A percentile compares a stretch with the other conserved stretches of the same genome.
These are phyloP conservation scores for Catharus bicknelli DNA, from an alignment of 2,113 vertebrate genomes.

Conservation along the genomic window DNA sequence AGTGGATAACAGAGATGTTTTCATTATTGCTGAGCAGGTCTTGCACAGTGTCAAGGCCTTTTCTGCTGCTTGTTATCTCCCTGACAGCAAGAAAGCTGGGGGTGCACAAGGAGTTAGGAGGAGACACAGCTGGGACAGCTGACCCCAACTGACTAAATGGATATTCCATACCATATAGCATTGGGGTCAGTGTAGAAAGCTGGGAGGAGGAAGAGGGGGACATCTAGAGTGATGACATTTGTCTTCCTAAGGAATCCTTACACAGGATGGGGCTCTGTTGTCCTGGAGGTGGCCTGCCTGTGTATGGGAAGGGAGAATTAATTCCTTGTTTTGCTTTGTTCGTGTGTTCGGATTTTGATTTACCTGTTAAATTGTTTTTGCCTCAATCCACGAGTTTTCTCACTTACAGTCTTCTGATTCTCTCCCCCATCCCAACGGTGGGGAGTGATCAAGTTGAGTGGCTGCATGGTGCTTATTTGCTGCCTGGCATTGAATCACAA, in stretches of 20 bases:
- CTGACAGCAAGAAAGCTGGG: background rate
- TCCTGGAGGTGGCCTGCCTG: background rate
- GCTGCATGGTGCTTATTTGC: background rate
- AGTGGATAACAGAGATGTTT: background rate
- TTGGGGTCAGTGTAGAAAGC: background rate
- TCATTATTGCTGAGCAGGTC: background rate
- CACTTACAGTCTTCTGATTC: background rate
- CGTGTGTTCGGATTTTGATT: background rate
- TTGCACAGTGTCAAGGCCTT: background rate
- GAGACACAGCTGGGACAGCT: background rate
- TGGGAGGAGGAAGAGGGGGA: background rate
- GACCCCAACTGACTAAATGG: background rate
- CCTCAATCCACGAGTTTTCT: background rate
- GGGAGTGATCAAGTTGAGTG: background rate
- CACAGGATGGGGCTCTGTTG: background rate
- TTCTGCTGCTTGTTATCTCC: background rate
- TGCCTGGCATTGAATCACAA: background rate
- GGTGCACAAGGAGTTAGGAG: background rate
- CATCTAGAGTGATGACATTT: fast-evolving
- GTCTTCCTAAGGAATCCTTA: background rate
- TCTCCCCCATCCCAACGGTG: background rate
- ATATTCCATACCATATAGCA: background rate
- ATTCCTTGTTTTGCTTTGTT: background rate
- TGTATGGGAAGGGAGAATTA: background rate
- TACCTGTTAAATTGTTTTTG: background rate